Evolutionary conservation across 2,797 vertebrate species (phyloP), one percentile per base, ranked within the genome.

Genomic region (Champsocephalus esox): DNA sequence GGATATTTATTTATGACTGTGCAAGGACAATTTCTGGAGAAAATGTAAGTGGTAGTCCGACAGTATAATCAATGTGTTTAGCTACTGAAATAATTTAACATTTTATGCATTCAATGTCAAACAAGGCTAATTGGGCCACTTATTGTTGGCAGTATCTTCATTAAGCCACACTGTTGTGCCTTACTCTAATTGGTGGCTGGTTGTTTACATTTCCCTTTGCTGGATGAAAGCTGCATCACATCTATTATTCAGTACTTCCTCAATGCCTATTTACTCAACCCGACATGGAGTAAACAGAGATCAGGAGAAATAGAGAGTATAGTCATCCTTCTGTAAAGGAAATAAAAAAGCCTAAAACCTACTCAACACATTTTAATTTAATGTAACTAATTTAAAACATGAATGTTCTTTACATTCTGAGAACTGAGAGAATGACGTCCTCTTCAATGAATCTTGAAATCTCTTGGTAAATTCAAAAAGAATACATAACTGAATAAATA

Each of bases 231-330:
- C 65, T 86, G 76, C 68, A 54, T 80, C 54, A 45, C 64, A 89
- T 89, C 44, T 76, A 89, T 90, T 84, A 89, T 89, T 85, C 77
- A 90, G 21, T 4, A 57, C 59, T 73, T 89, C 61, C 67, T 78
- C 34, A 21, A 10, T 77, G 60, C 34, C 74, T 76, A 38, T 80
- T 76, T 80, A 79, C 85, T 81, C 57, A 79, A 80, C 56, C 58
- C 46, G 57, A 73, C 68, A 60, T 65, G 34, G 50, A 38, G 57
- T 73, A 67, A 79, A 77, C 45, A 67, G 72, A 80, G 58, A 68
- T 70, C 48, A 72, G 38, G 63, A 13, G 34, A 38, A 8, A 38
- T 69, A 16, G 21, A 64, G 56, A 34, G 32, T 52, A 46, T 38
- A 57, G 41, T 59, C 51, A 55, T 6, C 34, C 28, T 12, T 24